Conservation (phyloP, 1,140 invertebrate genomes). For the Drosophila miranda region DNA sequence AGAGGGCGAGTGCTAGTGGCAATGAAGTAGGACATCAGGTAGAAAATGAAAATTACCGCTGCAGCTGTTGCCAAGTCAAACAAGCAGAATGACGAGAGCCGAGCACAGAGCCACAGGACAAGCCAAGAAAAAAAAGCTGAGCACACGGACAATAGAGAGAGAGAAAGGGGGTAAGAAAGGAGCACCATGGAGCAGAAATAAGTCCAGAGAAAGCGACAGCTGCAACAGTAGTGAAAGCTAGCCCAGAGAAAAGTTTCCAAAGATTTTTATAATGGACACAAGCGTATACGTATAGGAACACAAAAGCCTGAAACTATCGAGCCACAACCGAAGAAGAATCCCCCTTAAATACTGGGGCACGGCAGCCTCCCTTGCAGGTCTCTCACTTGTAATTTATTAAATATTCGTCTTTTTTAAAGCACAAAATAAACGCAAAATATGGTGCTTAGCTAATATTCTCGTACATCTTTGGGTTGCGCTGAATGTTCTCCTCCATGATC, state of each 20-base stretch:
- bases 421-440: constrained; percentile 20
- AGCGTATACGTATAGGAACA: background rate
- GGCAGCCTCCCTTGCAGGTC: constrained; percentile 21
- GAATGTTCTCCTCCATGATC: constrained; percentile 76
- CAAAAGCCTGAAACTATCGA: no score
- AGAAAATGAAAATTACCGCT: constrained; percentile 64
- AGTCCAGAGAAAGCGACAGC: constrained; percentile 38
- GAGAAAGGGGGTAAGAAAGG: background rate
- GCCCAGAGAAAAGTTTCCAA: constrained; percentile 24
- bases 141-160: no score
- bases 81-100: constrained; percentile 46
- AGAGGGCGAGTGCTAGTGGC: constrained; percentile 30
- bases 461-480: constrained; percentile 77
- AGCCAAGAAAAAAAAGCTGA: background rate
- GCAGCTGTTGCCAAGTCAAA: constrained; percentile 67
- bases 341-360: no score
- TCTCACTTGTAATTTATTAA: background rate
- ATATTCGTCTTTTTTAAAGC: no score
- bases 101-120: constrained; percentile 26
- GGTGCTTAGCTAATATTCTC: constrained; percentile 59
- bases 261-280: constrained; percentile 9
- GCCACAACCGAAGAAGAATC: no score
- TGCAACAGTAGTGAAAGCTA: constrained; percentile 53
- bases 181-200: background rate
- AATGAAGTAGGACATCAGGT: constrained; percentile 70